Percentiles rank a stretch among this genome's conserved stretches.
These are phyloP conservation scores for Piaya cayana DNA, from an alignment of 2,113 vertebrate species.

Conservation along the genomic window DNA sequence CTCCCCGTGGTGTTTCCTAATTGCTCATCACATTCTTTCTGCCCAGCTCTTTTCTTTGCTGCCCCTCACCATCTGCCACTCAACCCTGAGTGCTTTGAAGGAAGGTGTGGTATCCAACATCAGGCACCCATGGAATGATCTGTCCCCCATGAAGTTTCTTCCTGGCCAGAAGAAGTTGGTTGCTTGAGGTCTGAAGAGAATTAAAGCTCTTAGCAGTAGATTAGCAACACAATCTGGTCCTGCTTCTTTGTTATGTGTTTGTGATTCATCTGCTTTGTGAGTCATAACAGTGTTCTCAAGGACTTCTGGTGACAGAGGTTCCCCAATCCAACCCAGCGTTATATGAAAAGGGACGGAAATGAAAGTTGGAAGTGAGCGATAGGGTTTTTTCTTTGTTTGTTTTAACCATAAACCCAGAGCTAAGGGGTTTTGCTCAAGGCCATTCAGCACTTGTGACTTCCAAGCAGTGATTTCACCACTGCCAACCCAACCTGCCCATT, in stretches of 20 bases:
- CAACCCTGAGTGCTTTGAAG: neutral
- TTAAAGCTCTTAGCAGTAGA: neutral
- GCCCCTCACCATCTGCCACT: neutral
- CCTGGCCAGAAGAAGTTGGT: neutral
- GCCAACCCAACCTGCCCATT: neutral
- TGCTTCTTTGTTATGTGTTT: neutral
- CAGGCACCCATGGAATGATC: neutral
- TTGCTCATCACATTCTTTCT: neutral
- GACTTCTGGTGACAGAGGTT: constrained; percentile 22
- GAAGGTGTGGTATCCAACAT: neutral
- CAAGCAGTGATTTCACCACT: neutral
- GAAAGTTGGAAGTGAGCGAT: neutral
- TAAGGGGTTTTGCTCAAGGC: neutral
- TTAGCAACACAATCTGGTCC: neutral
- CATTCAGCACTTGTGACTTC: neutral
- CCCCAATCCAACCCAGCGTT: accelerated
- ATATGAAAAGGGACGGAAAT: neutral
- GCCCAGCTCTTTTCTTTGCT: neutral
- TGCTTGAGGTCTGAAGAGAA: neutral
- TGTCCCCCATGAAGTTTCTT: neutral
- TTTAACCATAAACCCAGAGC: constrained; percentile 12
- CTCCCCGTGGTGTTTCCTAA: neutral
- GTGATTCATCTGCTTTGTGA: neutral
- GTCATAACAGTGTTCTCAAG: neutral
- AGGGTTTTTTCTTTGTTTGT: constrained; percentile 1